A percentile compares a stretch with the other conserved stretches of the same genome.
Conservation (phyloP, 2,888 invertebrate genomes). For the Biston betularia region DNA sequence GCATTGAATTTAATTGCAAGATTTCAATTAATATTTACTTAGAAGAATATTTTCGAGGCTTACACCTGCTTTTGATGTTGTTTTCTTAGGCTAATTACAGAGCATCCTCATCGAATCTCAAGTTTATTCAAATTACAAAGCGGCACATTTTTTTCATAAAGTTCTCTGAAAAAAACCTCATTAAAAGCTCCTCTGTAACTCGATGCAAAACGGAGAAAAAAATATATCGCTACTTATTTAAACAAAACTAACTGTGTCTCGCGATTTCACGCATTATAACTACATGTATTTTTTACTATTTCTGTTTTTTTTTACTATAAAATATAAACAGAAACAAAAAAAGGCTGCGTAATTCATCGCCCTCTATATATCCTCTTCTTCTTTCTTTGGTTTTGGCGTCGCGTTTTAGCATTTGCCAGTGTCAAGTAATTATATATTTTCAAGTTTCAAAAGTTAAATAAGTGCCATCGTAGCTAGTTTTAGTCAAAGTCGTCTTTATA, state of each 20-base stretch:
- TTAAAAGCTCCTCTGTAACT: slow-evolving; percentile 42
- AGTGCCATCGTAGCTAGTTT: no score
- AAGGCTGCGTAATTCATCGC: no score
- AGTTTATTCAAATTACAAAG: slow-evolving; percentile 32
- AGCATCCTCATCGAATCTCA: slow-evolving; percentile 32
- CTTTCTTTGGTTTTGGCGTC: no score
- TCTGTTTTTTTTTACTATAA: no score
- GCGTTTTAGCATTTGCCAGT: no score
- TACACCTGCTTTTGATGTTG: slow-evolving; percentile 33
- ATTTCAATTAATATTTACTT: slow-evolving; percentile 13
- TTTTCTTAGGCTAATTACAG: slow-evolving; percentile 33
- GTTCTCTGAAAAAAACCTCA: slow-evolving; percentile 33
- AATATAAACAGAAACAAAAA: no score
- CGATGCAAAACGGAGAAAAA: slow-evolving; percentile 42
- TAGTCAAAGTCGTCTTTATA: no score
- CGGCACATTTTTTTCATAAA: slow-evolving; percentile 16
- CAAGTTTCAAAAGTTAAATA: no score
- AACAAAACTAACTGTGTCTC: background rate
- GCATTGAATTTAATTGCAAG: slow-evolving; percentile 7
- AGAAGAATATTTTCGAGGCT: slow-evolving; percentile 32
- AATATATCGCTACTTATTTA: slow-evolving; percentile 40
- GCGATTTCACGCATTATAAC: background rate
- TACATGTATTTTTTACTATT: no score
- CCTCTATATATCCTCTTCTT: no score
- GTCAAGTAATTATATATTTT: no score